Evolutionary conservation across 2,113 vertebrate species (phyloP), one percentile per base, ranked within the genome.

Genomic region (Lycocorax pyrrhopterus): DNA sequence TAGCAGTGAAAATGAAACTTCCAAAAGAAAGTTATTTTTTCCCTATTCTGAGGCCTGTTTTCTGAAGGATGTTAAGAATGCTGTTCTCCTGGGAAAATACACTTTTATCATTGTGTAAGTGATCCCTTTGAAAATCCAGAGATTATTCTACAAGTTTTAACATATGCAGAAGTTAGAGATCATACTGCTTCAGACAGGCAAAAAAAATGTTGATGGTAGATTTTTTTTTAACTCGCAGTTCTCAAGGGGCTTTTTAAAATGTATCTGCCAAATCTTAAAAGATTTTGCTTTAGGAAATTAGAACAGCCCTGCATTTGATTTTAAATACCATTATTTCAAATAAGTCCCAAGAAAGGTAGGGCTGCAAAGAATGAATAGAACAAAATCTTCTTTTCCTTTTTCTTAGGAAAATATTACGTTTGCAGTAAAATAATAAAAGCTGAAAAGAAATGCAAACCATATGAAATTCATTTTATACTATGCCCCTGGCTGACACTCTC

Each of bases 51-150:
- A 90, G 21, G 5, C 18, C 37, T 63, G 14, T 94, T 83, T 91
- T 76, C 49, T 85, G 33, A 81, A 91, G 12, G 16, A 23, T 90
- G 11, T 81, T 87, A 82, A 21, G 44, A 93, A 41, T 55, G 29
- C 26, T 67, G 17, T 68, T 14, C 73, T 95, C 39, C 60, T 84
- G 69, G 55, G 49, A 94, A 89, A 95, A 68, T 26, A 46, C 7
- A 60, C 20, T 87, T 95, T 68, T 90, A 75, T 90, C 84, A 44
- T 68, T 93, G 30, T 82, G 15, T 55, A 96, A 90, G 33, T 63
- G 79, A 92, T 55, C 20, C 32, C 59, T 96, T 96, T 84, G 90
- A 96, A 96, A 95, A 92, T 79, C 93, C n/a, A 92, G 80, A 78
- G 60, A 78, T 80, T 84, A 66, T 77, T 91, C 35, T 92, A 58